Evolutionary conservation across 2,113 vertebrate species (phyloP), one percentile per base, ranked within the genome.

Genomic region (Prunella fulvescens): DNA sequence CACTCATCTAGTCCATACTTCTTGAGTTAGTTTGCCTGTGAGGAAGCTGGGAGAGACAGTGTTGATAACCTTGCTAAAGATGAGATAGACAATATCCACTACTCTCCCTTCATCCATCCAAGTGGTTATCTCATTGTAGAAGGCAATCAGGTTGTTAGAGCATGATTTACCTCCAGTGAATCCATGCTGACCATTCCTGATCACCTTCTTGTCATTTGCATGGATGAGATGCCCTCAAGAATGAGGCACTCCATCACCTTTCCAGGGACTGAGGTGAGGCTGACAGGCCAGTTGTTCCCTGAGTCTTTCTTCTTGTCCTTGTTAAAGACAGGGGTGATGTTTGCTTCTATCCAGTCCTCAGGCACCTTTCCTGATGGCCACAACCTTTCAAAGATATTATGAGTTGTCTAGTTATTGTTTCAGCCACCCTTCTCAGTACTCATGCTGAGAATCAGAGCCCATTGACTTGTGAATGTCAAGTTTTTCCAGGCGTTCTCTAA

Each of bases 241-340:
- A 76, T 5, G 4, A 66, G 25, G 24, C 24, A 40, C 15, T 65
- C 29, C 35, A 19, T 31, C 42, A 19, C 35, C 20, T 35, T 67
- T 35, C 9, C 33, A 37, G 26, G 53, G 11, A 51, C 1, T 25
- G 25, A 66, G 18, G 22, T 33, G 22, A 51, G 16, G 18, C 7
- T 86, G n/a, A 39, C 19, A 14, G 18, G 18, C 5, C 9, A 5
- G 9, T 10, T 4, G 28, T 24, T 45, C 19, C 28, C 28, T 19
- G 19, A 2, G 12, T 71, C 28, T 26, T 67, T 17, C 61, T 58
- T 58, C n/a, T 53, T 23, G 10, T 3, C 8, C 14, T 19, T 40
- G 17, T 39, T 70, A 15, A 54, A 54, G 39, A 53, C 23, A 18
- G 22, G 7, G 3, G 1, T n/a, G 14, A 10, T 0, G 0, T 45